Evolutionary conservation across 1,140 invertebrate species (phyloP), one percentile per base, ranked within the genome.

Genomic region (Holotrichia oblita): DNA sequence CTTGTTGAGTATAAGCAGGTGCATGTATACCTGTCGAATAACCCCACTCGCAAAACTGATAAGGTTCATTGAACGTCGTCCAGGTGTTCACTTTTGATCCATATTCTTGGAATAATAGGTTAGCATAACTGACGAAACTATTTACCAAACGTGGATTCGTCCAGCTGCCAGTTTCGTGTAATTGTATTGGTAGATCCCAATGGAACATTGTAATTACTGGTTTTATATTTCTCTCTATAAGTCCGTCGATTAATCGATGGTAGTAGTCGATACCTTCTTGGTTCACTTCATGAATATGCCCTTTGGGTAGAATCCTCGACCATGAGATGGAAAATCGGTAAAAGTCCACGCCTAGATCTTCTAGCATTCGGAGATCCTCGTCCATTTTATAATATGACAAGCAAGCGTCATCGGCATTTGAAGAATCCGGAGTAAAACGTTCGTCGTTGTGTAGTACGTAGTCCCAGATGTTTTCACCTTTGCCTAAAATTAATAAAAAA

Each of bases 131-230:
- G 40, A 84, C 87, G 81, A 91, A 92, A 80, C 89, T 88, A 0
- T 90, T 88, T 14, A 89, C 88, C 55, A 92, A 88, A 42, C 88
- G 80, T 0, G 89, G 88, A 83, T 93, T 93, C 1, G 89, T 84
- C 91, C 90, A 92, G 6, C 91, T 91, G 1, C 92, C 92, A n/a
- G 91, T 81, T 64, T 92, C 89, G 82, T 93, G 91, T 6, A 93
- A 80, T 20, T 85, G 85, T 78, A 92, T 89, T 0, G 92, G 93
- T 48, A 93, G 59, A 80, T 87, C 86, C 83, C 84, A 86, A 75
- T 86, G 85, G 74, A 78, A 85, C 8, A 86, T 73, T 0, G 85
- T 91, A 82, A 93, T 91, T 86, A 93, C 85, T 1, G 92, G 91
- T 81, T 90, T 85, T 61, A 94, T 93, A 61, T 89, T 89, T 42